These are phyloP conservation scores for Syrrhaptes paradoxus DNA, from an alignment of 2,113 vertebrate genomes.

Conservation along the genomic window DNA sequence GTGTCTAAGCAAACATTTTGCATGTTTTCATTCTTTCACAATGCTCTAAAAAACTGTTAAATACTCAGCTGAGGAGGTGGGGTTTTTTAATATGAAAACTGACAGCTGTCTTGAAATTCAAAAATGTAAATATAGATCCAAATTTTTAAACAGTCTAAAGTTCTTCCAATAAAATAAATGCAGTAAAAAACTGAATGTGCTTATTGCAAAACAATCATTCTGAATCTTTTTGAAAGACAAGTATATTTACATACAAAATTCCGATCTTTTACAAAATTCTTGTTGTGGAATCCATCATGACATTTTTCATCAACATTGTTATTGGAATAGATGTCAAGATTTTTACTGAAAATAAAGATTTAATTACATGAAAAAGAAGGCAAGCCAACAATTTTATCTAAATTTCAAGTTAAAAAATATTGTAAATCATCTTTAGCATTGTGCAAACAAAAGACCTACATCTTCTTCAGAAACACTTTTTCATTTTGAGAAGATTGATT, in stretches of 20 bases:
- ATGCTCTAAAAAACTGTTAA: not conserved
- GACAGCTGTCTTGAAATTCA: constrained; percentile 26
- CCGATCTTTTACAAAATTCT: not conserved
- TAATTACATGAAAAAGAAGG: not conserved
- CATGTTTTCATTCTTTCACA: not conserved
- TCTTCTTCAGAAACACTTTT: not conserved
- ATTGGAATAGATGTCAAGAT: not conserved
- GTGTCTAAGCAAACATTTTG: not conserved
- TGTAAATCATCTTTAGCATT: not conserved
- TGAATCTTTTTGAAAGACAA: not conserved
- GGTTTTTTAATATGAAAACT: not conserved
- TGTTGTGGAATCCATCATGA: not conserved
- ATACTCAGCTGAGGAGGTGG: not conserved
- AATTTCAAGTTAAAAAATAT: not conserved
- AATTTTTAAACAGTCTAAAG: constrained; percentile 17
- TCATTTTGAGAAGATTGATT: not conserved
- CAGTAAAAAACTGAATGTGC: not conserved
- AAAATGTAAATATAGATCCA: constrained; percentile 18
- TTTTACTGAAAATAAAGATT: not conserved
- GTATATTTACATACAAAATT: constrained; percentile 8
- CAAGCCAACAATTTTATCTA: not conserved
- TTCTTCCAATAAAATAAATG: constrained; percentile 36
- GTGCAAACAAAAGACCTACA: not conserved
- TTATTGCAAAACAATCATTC: constrained; percentile 17
- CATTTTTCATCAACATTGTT: not conserved